Conservation (phyloP, 2,113 vertebrate genomes). For the Cisticola juncidis region DNA sequence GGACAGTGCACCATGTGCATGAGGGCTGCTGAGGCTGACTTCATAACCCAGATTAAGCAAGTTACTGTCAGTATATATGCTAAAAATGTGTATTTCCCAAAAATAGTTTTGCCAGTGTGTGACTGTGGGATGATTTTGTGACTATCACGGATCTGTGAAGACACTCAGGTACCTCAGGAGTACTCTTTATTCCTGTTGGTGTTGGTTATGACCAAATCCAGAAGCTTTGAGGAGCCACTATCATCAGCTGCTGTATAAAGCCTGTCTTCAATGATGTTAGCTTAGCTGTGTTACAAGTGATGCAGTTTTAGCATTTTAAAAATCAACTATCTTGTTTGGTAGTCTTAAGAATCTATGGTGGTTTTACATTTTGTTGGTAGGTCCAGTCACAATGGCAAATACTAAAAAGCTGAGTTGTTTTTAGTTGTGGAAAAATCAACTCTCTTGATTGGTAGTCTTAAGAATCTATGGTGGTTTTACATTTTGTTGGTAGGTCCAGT, state of each 20-base stretch:
- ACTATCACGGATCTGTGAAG: accelerated
- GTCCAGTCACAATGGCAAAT: background rate
- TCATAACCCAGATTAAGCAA: accelerated
- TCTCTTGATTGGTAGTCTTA: background rate
- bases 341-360: background rate
- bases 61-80: background rate
- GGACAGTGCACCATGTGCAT: accelerated
- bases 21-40: background rate
- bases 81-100: background rate
- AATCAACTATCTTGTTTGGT: background rate
- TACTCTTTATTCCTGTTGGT: background rate
- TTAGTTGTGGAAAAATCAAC: too few relatives aligned
- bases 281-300: background rate
- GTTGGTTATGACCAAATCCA: background rate
- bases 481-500: background rate
- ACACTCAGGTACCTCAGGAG: background rate
- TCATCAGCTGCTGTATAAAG: background rate
- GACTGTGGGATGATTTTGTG: background rate
- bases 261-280: background rate
- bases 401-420: background rate
- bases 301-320: background rate
- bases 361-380: background rate
- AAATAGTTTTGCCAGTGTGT: accelerated
- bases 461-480: background rate
- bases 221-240: background rate